A percentile compares a stretch with the other conserved stretches of the same genome.
These are phyloP conservation scores for Brachionichthys hirsutus DNA, from an alignment of 2,113 vertebrate genomes.

Conservation along the genomic window DNA sequence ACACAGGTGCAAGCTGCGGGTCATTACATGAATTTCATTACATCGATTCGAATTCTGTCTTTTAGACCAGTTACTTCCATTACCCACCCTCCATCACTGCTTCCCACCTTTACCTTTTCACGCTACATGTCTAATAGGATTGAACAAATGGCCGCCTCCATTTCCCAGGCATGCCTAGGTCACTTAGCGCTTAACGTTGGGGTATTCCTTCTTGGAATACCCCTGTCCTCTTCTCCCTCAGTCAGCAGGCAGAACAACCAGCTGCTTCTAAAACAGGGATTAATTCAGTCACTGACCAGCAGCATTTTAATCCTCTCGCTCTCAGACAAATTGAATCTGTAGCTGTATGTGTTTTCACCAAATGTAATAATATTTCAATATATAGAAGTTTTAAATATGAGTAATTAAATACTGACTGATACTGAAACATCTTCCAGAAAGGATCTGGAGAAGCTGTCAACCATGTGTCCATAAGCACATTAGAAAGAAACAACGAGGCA, in stretches of 20 bases:
- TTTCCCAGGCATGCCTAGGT: conserved; percentile 57
- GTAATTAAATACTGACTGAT: too few species aligned
- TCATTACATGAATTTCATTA: conserved; percentile 28
- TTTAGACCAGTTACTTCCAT: conserved; percentile 40
- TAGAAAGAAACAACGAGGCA: too few species aligned
- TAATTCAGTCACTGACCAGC: conserved; percentile 71
- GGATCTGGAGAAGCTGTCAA: too few species aligned
- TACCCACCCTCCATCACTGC: conserved; percentile 19
- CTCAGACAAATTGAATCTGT: conserved; percentile 18
- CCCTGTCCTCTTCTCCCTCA: conserved; percentile 8
- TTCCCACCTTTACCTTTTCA: conserved; percentile 24
- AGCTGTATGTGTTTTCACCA: conserved; percentile 31
- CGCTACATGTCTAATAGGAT: conserved; percentile 52
- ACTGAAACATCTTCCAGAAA: too few species aligned
- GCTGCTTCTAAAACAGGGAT: conserved; percentile 67
- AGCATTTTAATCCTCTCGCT: conserved; percentile 61
- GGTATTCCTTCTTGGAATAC: background rate
- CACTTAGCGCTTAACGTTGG: conserved; percentile 41
- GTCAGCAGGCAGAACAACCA: conserved; percentile 45
- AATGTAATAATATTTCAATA: conserved; percentile 64
- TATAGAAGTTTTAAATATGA: conserved; percentile 29
- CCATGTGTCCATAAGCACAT: too few species aligned
- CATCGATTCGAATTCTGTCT: conserved; percentile 25
- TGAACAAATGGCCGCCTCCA: conserved; percentile 57
- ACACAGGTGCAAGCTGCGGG: background rate